phyloP scores from a whole-genome alignment of 2,797 vertebrate genomes.

The Sebastes aleutianus region DNA sequence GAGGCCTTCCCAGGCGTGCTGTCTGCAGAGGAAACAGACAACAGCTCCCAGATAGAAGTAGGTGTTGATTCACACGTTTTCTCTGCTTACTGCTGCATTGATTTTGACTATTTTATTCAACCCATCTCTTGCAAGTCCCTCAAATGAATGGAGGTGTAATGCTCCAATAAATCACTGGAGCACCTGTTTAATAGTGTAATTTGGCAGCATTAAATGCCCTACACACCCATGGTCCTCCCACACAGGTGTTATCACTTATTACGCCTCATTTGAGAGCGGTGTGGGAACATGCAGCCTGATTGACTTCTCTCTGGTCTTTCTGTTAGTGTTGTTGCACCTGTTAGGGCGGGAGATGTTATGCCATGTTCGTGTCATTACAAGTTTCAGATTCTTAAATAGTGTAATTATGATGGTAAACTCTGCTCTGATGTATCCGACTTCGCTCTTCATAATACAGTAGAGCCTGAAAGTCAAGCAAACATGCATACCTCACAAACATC shows the following conservation, averaged over 20 bases:
- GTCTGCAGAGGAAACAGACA: conserved; percentile 88
- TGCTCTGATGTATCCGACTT: background rate
- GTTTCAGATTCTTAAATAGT: background rate
- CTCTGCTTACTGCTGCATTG: background rate
- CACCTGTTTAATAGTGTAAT: background rate
- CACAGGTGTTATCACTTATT: background rate
- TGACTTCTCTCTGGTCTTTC: background rate
- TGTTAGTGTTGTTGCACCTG: background rate
- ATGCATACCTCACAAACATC: background rate
- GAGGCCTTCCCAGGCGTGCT: conserved; percentile 85
- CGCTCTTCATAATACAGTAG: background rate
- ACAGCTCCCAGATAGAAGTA: conserved; percentile 93
- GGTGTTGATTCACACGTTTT: background rate
- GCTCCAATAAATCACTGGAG: background rate
- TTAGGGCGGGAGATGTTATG: background rate
- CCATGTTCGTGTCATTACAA: background rate
- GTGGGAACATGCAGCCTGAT: background rate
- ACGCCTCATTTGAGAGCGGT: background rate
- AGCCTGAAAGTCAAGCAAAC: background rate
- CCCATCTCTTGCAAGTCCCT: background rate
- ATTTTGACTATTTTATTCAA: background rate
- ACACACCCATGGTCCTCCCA: background rate
- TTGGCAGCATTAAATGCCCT: background rate
- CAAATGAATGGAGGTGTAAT: background rate
- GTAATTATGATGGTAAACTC: background rate